Conservation (phyloP, 2,797 vertebrate species). For the Pseudochromis fuscus region DNA sequence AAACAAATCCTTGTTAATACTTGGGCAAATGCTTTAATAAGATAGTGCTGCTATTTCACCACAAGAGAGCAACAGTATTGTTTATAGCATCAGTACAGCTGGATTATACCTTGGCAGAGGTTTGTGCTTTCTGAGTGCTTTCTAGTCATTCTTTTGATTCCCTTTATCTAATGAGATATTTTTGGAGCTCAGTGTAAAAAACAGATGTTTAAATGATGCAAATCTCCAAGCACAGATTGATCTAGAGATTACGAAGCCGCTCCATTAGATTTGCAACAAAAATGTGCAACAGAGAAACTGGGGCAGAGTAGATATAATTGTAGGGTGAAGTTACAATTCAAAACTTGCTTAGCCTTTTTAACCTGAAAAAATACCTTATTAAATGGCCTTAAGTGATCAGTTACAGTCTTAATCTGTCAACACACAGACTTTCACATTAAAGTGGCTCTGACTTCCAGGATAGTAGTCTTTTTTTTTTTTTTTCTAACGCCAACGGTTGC, state of each 20-base stretch:
- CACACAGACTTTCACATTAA: slow-evolving; percentile 3
- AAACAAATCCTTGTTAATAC: too few relatives aligned
- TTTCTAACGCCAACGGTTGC: not conserved
- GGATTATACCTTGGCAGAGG: too few relatives aligned
- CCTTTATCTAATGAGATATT: not conserved
- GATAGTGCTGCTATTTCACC: too few relatives aligned
- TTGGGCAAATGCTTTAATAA: too few relatives aligned
- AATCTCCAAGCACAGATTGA: not conserved
- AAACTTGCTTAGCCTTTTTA: too few relatives aligned
- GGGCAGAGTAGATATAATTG: not conserved
- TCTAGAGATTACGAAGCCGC: not conserved
- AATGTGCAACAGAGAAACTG: slow-evolving; percentile 10
- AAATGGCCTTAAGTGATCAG: slow-evolving; percentile 10
- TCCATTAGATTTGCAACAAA: slow-evolving; percentile 7
- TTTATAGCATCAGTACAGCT: too few relatives aligned
- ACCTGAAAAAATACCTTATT: too few relatives aligned
- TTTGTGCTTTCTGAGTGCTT: too few relatives aligned
- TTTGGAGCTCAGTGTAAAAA: slow-evolving; percentile 6
- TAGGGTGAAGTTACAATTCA: too few relatives aligned
- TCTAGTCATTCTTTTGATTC: not conserved
- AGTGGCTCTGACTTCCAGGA: slow-evolving; percentile 23
- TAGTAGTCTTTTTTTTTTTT: slow-evolving; percentile 15
- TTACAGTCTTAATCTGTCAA: too few relatives aligned
- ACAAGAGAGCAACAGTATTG: too few relatives aligned
- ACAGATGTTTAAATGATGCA: slow-evolving; percentile 15